A percentile compares a stretch with the other conserved stretches of the same genome.
These are phyloP conservation scores for Takifugu bimaculatus DNA, from an alignment of 2,113 vertebrate genomes.

Conservation along the genomic window DNA sequence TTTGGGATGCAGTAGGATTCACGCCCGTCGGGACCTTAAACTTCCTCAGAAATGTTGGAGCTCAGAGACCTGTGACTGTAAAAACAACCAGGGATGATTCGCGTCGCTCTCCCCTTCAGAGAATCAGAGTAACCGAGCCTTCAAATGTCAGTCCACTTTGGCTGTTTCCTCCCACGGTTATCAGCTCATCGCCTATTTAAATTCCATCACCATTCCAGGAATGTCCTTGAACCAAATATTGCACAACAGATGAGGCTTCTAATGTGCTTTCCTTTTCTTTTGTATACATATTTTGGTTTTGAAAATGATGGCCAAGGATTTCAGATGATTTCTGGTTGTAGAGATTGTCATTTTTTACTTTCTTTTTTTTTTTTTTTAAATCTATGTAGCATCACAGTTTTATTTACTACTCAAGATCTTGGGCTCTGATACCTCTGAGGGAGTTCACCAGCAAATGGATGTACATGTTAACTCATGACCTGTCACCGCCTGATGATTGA, in stretches of 20 bases:
- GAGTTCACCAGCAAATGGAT: constrained; percentile 61
- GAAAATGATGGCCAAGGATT: constrained; percentile 49
- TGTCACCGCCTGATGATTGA: constrained; percentile 50
- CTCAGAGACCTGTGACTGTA: constrained; percentile 65
- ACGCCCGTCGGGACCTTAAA: constrained; percentile 16
- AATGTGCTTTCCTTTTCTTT: constrained; percentile 21
- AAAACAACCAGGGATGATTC: constrained; percentile 48
- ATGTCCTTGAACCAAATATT: constrained; percentile 64
- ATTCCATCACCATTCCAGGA: constrained; percentile 64
- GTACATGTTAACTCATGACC: constrained; percentile 28
- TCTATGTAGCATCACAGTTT: constrained; percentile 38
- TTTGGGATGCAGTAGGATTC: constrained; percentile 28
- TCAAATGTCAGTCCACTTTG: constrained; percentile 34
- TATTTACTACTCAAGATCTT: constrained; percentile 38
- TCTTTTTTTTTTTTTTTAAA: constrained; percentile 1
- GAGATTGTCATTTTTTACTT: neutral
- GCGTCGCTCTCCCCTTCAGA: constrained; percentile 32
- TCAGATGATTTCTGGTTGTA: constrained; percentile 23
- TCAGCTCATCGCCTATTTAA: constrained; percentile 29
- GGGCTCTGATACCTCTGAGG: constrained; percentile 51
- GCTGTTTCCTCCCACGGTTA: neutral
- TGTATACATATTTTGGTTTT: constrained; percentile 28
- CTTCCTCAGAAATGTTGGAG: constrained; percentile 41
- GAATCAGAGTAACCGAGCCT: constrained; percentile 65
- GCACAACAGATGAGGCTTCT: constrained; percentile 61